These are phyloP conservation scores for Acrossocheilus wenchowensis DNA, from an alignment of 2,797 vertebrate genomes.

Conservation along the genomic window DNA sequence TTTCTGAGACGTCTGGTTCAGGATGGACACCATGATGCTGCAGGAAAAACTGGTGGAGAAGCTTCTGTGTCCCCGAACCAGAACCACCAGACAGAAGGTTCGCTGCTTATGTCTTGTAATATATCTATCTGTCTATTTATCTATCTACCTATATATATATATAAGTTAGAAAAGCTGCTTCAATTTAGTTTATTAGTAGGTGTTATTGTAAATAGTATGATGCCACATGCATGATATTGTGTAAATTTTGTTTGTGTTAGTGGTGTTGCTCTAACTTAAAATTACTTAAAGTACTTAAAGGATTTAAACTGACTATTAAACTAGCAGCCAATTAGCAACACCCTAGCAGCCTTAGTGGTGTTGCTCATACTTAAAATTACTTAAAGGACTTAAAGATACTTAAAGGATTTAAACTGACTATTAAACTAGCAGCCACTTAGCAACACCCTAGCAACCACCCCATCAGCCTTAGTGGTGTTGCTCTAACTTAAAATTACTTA, in stretches of 20 bases:
- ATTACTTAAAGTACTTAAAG: not conserved
- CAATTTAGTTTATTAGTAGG: not conserved
- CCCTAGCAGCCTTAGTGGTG: not conserved
- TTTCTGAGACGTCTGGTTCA: conserved; percentile 30
- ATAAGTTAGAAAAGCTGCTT: not conserved
- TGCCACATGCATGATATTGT: not conserved
- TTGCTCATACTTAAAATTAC: no score
- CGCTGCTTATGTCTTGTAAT: not conserved
- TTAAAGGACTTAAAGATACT: no score
- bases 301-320: not conserved
- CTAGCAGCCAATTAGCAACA: not conserved
- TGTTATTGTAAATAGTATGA: not conserved
- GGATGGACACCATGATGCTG: conserved; percentile 95
- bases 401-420: no score
- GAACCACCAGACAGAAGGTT: conserved; percentile 91
- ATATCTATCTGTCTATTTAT: no score
- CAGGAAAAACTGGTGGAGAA: conserved; percentile 95
- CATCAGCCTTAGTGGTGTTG: no score
- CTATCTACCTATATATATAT: not conserved
- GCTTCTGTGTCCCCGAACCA: conserved; percentile 90
- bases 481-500: no score
- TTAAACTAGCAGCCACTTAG: no score
- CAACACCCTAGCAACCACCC: no score
- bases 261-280: not conserved
- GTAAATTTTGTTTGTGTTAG: not conserved